Conservation (phyloP, 2,888 invertebrate genomes). For the Cyaniris semiargus region DNA sequence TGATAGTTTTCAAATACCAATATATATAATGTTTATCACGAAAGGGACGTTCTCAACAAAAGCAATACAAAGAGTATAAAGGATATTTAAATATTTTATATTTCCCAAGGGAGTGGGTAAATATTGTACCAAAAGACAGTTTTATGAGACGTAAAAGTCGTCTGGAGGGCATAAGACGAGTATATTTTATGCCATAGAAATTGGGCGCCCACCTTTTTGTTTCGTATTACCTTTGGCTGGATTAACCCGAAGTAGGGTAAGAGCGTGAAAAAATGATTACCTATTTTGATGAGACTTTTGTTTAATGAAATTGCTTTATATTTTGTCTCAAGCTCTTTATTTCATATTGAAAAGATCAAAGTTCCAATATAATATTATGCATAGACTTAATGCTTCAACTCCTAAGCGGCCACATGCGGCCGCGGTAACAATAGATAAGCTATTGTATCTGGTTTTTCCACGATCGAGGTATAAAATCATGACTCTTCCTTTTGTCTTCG, state of each 20-base stretch:
- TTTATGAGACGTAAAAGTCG: slow-evolving; percentile 20
- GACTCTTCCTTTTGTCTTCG: no score
- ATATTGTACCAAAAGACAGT: slow-evolving; percentile 5
- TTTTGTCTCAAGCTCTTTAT: no score
- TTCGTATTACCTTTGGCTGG: neutral
- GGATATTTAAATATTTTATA: slow-evolving; percentile 22
- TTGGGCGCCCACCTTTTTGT: neutral
- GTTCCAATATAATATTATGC: no score
- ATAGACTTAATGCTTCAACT: no score
- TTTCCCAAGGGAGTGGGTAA: slow-evolving; percentile 6
- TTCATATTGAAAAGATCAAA: no score
- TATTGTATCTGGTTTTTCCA: no score
- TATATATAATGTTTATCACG: neutral
- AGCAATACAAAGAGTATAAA: neutral
- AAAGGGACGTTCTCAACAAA: neutral
- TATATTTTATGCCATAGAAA: neutral
- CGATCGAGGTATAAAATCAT: no score
- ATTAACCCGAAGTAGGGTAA: neutral
- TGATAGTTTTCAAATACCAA: neutral
- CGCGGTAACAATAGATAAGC: no score
- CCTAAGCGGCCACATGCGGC: no score
- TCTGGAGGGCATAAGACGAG: neutral
- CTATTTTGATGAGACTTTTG: no score
- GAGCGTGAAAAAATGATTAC: no score
- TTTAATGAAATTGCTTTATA: no score